Conservation (phyloP, 2,113 vertebrate genomes). For the Acinonyx jubatus region DNA sequence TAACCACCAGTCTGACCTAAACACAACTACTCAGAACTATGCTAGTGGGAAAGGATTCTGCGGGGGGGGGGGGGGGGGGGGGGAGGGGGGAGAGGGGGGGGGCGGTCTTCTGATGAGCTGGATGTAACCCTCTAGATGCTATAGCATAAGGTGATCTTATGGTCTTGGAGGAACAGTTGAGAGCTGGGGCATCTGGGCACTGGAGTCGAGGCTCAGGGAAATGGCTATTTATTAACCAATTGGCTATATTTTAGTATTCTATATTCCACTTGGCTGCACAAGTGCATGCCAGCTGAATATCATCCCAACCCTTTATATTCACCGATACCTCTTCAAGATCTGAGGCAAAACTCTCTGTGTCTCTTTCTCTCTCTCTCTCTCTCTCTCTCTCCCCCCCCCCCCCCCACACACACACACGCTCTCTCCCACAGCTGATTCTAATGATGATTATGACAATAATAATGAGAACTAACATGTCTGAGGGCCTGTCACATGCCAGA, state of each 20-base stretch:
- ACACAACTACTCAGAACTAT: not conserved
- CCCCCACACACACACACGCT: not conserved
- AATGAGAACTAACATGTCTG: not conserved
- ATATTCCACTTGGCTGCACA: not conserved
- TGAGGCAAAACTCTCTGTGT: not conserved
- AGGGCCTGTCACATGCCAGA: not conserved
- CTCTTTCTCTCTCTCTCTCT: rapidly evolving
- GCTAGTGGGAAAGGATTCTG: not conserved
- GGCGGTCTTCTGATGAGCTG: not conserved
- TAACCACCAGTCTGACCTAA: not conserved
- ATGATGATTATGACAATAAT: not conserved
- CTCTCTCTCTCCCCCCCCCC: rapidly evolving
- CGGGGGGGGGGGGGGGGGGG: not conserved
- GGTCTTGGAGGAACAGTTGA: not conserved
- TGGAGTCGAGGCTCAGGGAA: not conserved
- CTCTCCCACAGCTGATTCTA: not conserved
- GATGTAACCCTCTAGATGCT: not conserved
- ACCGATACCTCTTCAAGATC: not conserved
- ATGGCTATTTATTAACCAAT: not conserved
- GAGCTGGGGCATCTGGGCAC: not conserved
- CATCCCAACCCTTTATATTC: not conserved
- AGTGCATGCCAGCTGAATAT: not conserved
- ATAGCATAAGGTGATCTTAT: not conserved
- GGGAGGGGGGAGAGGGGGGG: too few relatives aligned
- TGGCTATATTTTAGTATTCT: not conserved